Percentiles rank a stretch among this genome's conserved stretches.
Evolutionary conservation across 2,113 vertebrate genomes (phyloP).

Genomic region (Gobio gobio): DNA sequence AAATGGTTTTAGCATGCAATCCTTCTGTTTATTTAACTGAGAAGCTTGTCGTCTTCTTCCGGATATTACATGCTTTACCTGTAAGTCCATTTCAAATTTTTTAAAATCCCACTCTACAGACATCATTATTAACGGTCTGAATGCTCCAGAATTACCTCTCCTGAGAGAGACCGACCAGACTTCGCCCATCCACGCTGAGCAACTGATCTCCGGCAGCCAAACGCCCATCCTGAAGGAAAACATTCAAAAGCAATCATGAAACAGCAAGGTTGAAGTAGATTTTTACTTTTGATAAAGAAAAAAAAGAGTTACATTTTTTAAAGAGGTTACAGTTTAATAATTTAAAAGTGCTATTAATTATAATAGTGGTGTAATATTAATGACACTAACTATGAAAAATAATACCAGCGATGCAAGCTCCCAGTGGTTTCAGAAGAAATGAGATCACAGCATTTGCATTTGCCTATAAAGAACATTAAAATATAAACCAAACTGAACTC

Average conservation of each 20-base stretch:
- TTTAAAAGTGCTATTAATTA: background rate
- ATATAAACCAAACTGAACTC: constrained; percentile 55
- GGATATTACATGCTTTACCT: constrained; percentile 47
- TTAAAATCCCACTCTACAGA: background rate
- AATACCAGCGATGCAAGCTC: background rate
- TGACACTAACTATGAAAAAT: background rate
- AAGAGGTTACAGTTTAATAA: background rate
- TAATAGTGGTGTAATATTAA: background rate
- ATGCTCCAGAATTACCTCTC: constrained; percentile 83
- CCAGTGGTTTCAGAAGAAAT: background rate
- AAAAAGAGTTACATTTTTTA: background rate
- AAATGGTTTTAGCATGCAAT: constrained; percentile 18
- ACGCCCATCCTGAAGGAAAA: constrained; percentile 85
- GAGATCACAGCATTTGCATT: constrained; percentile 7
- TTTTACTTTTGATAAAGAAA: no score
- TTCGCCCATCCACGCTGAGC: constrained; percentile 94
- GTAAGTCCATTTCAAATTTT: constrained; percentile 12
- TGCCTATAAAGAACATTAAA: background rate
- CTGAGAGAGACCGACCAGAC: constrained; percentile 95
- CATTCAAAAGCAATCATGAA: background rate
- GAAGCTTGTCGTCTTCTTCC: background rate
- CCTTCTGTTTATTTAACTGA: constrained; percentile 20
- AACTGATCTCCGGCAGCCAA: constrained; percentile 95
- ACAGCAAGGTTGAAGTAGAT: background rate
- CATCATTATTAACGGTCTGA: constrained; percentile 8